phyloP scores from a whole-genome alignment of 2,888 invertebrate genomes.

The Rotaria socialis region DNA sequence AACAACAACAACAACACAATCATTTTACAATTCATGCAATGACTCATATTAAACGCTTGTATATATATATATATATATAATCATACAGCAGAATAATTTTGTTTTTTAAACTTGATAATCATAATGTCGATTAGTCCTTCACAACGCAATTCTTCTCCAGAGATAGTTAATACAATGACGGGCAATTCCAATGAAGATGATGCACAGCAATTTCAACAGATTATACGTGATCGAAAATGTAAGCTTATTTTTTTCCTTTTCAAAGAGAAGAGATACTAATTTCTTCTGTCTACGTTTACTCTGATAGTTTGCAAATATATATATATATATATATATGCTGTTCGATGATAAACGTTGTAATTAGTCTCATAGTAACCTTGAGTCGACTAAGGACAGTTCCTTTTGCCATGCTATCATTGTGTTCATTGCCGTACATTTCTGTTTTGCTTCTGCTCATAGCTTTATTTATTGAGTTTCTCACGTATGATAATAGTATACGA shows the following conservation, averaged over 20 bases:
- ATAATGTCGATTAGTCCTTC: neutral
- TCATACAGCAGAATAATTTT: neutral
- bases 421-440: neutral
- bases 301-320: neutral
- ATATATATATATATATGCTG: neutral
- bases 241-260: neutral
- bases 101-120: neutral
- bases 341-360: neutral
- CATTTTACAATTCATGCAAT: neutral
- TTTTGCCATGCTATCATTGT: neutral
- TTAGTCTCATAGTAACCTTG: neutral
- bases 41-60: neutral
- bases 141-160: neutral
- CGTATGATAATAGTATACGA: neutral
- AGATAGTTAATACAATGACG: neutral
- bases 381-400: neutral
- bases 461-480: neutral
- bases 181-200: neutral
- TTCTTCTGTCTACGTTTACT: neutral
- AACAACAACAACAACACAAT: neutral
- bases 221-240: neutral
- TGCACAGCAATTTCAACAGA: constrained; percentile 1
- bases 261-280: neutral
- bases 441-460: neutral
- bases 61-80: neutral